Base-by-base conservation (phyloP, 92 coral and sea anemone genomes). In the Ricordea florida region DNA sequence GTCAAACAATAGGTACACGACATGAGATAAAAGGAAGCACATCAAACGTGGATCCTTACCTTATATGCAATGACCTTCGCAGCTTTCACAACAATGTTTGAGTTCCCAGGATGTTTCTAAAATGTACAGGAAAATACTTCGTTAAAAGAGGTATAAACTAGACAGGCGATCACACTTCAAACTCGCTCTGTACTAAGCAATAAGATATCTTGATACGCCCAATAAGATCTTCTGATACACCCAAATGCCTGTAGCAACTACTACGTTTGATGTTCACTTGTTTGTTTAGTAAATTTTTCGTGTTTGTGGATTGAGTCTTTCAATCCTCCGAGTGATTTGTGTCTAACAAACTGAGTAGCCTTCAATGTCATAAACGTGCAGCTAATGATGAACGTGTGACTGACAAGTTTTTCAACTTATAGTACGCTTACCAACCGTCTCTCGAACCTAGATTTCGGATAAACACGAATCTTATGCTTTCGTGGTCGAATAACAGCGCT, bases 251-350 rank as follows among this genome's bases (percentile, higher is more conserved):
- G 48, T 35, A 21, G 33, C 47, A 35, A 35, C 47, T 35, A 60
- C 67, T 10, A 60, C 47, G 67, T 60, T 35, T 60, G 32, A 35
- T 35, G 48, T 17, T 60, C 67, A 22, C 48, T 60, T 35, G 49
- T 60, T 60, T 35, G 48, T 60, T 60, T 36, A 11, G 47, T 17
- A 35, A 35, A 60, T 18, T 31, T 35, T 17, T 36, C 67, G 48
- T 35, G 28, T 35, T 60, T 60, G 47, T 34, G 67, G 67, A 60
- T 60, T 60, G 67, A 37, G 67, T 60, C 67, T 60, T 60, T 60
- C 49, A 60, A 60, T 60, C 67, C 67, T 35, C 17, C 49, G 24
- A 35, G 67, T 60, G 67, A 60, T 60, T 60, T 60, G 67, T 55
- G 38, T 55, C 62, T 55, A 30, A 55, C 41, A 55, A 29, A 60